These are phyloP conservation scores for Eueides isabella DNA, from an alignment of 1,140 invertebrate species.

Conservation along the genomic window DNA sequence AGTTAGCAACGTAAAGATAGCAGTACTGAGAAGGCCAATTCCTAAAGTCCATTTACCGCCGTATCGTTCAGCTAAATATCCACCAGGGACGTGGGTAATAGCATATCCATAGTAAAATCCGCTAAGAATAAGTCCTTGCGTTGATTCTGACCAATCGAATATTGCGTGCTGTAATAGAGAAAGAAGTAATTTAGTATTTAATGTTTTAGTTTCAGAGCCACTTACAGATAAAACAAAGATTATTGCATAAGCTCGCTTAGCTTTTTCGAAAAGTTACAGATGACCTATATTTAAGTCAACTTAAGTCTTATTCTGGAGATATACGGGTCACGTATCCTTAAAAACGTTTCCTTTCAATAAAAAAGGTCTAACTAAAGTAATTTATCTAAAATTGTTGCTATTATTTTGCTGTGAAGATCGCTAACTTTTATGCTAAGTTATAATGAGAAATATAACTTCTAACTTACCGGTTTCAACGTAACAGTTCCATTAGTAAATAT, in stretches of 20 bases:
- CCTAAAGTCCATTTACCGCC: slow-evolving; percentile 84
- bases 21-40: slow-evolving; percentile 84
- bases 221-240: no score
- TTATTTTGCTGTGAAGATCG: no score
- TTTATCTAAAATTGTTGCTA: no score
- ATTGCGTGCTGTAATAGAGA: slow-evolving; percentile 64
- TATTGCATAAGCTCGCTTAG: no score
- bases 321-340: no score
- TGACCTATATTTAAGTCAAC: no score
- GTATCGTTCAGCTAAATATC: slow-evolving; percentile 83
- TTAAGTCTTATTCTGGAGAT: no score
- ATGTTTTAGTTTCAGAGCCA: not conserved
- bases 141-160: slow-evolving; percentile 84
- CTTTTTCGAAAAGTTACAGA: no score
- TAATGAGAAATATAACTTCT: no score
- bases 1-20: slow-evolving; percentile 83
- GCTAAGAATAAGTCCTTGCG: slow-evolving; percentile 83
- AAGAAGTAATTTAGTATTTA: not conserved
- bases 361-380: no score
- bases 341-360: no score
- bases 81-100: slow-evolving; percentile 84
- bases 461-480: slow-evolving; percentile 63
- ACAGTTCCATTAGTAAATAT: slow-evolving; percentile 63
- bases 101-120: slow-evolving; percentile 85
- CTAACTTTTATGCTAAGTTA: no score